These are phyloP conservation scores for Tholera decimalis DNA, from an alignment of 2,888 invertebrate species.

Conservation along the genomic window DNA sequence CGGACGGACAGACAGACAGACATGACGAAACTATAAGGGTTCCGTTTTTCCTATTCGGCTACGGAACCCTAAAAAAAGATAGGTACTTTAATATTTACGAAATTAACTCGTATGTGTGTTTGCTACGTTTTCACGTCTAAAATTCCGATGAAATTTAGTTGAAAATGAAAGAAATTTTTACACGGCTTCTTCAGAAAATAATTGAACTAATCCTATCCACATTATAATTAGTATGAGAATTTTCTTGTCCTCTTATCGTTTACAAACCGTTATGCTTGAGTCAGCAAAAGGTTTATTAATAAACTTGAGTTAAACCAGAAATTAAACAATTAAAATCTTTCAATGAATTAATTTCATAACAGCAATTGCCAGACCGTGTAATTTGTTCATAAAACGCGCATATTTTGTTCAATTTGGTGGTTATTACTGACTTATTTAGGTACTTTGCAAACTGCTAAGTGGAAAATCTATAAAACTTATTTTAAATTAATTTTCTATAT, in stretches of 20 bases:
- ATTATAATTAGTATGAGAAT: not conserved
- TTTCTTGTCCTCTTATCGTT: not conserved
- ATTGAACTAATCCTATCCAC: not conserved
- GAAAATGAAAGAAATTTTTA: no score
- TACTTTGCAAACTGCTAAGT: not conserved
- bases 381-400: slow-evolving; percentile 45
- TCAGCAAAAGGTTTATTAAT: slow-evolving; percentile 6
- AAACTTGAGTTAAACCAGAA: slow-evolving; percentile 9
- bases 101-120: not conserved
- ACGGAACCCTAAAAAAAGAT: not conserved
- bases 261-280: slow-evolving; percentile 7
- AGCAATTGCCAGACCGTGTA: slow-evolving; percentile 40
- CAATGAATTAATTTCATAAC: slow-evolving; percentile 46
- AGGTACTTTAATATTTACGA: not conserved
- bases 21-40: no score
- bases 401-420: slow-evolving; percentile 22
- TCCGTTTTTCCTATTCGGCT: no score
- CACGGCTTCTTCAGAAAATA: not conserved
- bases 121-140: not conserved
- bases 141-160: not conserved
- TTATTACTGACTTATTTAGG: not conserved
- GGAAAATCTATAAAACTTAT: no score
- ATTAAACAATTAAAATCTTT: slow-evolving; percentile 41
- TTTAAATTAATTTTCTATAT: not conserved
- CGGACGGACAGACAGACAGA: no score